Base-by-base conservation (phyloP, 2,797 vertebrate genomes). In the Cygnus olor region DNA sequence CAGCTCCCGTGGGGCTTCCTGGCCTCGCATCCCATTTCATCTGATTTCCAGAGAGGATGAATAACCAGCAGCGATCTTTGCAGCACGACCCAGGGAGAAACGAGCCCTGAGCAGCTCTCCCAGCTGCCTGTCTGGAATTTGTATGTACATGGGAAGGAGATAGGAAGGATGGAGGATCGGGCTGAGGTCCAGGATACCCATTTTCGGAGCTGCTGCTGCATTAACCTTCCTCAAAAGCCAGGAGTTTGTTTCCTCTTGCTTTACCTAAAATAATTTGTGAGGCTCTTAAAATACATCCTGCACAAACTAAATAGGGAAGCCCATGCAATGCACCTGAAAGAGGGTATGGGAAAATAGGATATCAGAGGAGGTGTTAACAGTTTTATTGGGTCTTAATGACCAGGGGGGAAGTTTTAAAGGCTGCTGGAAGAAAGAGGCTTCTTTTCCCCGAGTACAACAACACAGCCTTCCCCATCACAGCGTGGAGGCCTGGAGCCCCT, bases 341-440 rank as follows among this genome's bases (percentile, higher is more conserved):
- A 65, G 14, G n/a, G 47, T 49, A 79, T 65, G 77, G 71, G 70
- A 91, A 93, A 93, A 76, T 4, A 71, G 78, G 69, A 44, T 89
- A 83, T 74, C 44, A 64, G 79, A 95, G 71, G 68, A 94, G 85
- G 91, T 80, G 91, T n/a, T 94, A 93, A 93, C 80, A 82, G 49
- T 74, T 95, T 94, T 94, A 95, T 69, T 89, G 45, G 57, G 25
- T 80, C 49, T 85, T 89, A 87, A 90, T 85, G 69, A 70, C 6
- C 6, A 5, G 30, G 9, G 19, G 17, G 6, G 24, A 9, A 68
- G 18, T 76, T 78, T 87, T 92, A 80, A 90, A 85, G 70, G 49
- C 49, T 90, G 40, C 54, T 65, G 21, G 36, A 82, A 88, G 64
- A 69, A 81, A 91, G 51, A 86, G 16, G 14, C 58, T 94, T 80